These are phyloP conservation scores for Hydropsyche tenuis DNA, from an alignment of 1,140 invertebrate genomes.

Conservation along the genomic window DNA sequence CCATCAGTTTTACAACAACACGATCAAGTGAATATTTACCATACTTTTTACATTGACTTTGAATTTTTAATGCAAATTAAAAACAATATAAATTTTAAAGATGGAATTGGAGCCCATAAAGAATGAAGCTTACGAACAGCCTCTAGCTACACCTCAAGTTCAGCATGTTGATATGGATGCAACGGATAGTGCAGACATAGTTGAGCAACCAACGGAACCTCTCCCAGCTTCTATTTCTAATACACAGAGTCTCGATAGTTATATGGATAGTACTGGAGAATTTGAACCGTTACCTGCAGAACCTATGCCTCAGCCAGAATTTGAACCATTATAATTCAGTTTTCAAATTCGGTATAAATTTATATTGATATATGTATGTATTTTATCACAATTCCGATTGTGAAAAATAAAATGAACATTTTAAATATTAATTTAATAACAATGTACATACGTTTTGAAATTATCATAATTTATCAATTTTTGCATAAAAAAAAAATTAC, in stretches of 20 bases:
- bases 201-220: neutral
- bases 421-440: too few relatives aligned
- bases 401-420: too few relatives aligned
- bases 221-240: neutral
- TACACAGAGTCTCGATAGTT: constrained; percentile 45
- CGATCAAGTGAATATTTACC: constrained; percentile 54
- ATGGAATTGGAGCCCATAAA: constrained; percentile 57
- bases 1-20: constrained; percentile 59
- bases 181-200: neutral
- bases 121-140: constrained; percentile 57
- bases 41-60: constrained; percentile 9
- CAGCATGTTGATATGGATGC: constrained; percentile 46
- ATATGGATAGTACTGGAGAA: constrained; percentile 56
- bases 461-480: too few relatives aligned
- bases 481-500: too few relatives aligned
- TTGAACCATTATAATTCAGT: constrained; percentile 59
- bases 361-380: too few relatives aligned
- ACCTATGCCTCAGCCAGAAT: constrained; percentile 61
- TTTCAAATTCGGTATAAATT: constrained; percentile 2
- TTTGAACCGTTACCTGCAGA: constrained; percentile 61
- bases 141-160: constrained; percentile 59
- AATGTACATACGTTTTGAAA: too few relatives aligned
- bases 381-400: too few relatives aligned
- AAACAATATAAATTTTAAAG: constrained; percentile 45
- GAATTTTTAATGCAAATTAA: neutral